Percentiles rank a stretch among this genome's conserved stretches.
These are phyloP conservation scores for Cydia fagiglandana DNA, from an alignment of 1,140 invertebrate genomes.

Conservation along the genomic window DNA sequence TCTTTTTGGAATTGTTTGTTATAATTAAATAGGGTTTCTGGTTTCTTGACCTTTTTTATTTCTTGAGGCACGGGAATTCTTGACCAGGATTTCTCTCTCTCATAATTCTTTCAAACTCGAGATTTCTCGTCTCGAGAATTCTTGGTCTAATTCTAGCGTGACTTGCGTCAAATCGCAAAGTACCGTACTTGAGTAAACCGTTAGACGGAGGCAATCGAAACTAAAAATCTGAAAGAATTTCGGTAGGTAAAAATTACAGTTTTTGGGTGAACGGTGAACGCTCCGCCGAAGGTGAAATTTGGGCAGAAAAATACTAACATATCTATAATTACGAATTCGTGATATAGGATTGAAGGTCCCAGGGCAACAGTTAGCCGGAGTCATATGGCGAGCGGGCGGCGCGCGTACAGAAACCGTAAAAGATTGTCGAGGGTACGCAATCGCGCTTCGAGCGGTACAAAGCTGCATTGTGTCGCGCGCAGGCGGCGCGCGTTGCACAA, in stretches of 20 bases:
- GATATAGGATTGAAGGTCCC: constrained; percentile 22
- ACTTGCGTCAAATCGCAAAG: background rate
- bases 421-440: constrained; percentile 50
- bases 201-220: no score
- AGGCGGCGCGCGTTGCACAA: constrained; percentile 33
- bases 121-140: no score
- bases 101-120: no score
- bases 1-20: background rate
- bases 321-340: constrained; percentile 8
- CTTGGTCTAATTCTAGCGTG: no score
- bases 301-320: background rate
- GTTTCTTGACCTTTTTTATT: no score
- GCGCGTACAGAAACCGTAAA: constrained; percentile 65
- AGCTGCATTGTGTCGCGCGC: constrained; percentile 36
- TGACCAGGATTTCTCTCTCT: no score
- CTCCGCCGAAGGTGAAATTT: background rate
- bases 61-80: no score
- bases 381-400: constrained; percentile 60
- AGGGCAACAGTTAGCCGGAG: constrained; percentile 52
- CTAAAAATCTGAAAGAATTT: background rate
- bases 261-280: background rate
- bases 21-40: no score
- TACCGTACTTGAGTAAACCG: background rate
- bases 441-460: constrained; percentile 37
- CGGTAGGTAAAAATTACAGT: background rate